phyloP scores from a whole-genome alignment of 2,113 vertebrate species.

The Tetrax tetrax region DNA sequence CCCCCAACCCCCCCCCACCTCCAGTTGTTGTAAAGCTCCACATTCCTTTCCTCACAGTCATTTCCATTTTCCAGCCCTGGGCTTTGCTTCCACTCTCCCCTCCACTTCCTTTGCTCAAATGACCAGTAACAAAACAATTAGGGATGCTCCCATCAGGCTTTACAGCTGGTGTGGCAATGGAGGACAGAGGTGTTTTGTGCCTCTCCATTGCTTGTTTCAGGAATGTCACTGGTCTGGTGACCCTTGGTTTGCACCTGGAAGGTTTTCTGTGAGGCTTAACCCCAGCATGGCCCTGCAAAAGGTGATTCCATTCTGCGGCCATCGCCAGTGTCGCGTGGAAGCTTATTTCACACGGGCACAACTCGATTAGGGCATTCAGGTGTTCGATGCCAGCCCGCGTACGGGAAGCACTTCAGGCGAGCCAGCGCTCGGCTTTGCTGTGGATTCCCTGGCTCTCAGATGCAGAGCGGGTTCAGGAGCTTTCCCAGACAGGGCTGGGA shows the following conservation, averaged over 20 bases:
- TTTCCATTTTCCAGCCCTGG: conserved; percentile 44
- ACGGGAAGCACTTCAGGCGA: not conserved
- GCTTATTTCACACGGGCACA: rapidly evolving
- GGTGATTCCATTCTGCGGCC: not conserved
- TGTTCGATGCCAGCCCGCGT: not conserved
- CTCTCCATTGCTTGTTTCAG: not conserved
- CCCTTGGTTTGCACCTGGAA: not conserved
- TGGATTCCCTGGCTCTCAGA: not conserved
- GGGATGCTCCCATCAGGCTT: not conserved
- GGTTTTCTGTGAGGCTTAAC: not conserved
- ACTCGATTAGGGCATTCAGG: not conserved
- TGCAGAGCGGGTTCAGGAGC: not conserved
- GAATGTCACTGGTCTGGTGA: not conserved
- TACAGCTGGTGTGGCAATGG: not conserved
- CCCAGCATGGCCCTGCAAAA: rapidly evolving
- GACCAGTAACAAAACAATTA: not conserved
- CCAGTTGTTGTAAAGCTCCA: not conserved
- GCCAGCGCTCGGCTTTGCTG: not conserved
- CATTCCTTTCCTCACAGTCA: conserved; percentile 60
- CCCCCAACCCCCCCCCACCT: not conserved
- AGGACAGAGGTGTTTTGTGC: not conserved
- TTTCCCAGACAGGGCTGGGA: conserved; percentile 45
- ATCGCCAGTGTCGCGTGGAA: not conserved
- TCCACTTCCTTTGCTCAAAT: conserved; percentile 30
- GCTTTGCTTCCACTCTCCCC: not conserved